Base-by-base conservation (phyloP, 2,113 vertebrate genomes). In the Microtus montanus region DNA sequence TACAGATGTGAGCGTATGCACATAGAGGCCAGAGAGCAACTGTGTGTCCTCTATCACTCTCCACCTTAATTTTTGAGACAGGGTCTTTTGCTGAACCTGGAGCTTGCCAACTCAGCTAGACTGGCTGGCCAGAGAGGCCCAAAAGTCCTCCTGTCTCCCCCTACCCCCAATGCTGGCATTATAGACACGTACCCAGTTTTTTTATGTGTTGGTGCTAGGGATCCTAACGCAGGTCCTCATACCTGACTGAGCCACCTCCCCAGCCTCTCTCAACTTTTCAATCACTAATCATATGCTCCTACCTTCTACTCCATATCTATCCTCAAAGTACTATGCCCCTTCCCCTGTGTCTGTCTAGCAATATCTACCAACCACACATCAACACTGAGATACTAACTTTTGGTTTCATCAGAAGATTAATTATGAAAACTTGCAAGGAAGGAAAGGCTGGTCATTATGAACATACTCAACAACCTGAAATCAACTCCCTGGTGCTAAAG, bases 381-480 rank as follows among this genome's bases (percentile, higher is more conserved):
- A 82, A 87, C n/a, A 80, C 6, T 61, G 90, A 54, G 22, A n/a
- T 66, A 61, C n/a, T 14, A 89, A 15, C 24, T 79, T 84, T 88
- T 35, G 3, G 24, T 90, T 70, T 87, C 75, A 80, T 85, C 14
- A 13, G 71, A 75, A 97, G 28, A 93, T 44, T 54, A 70, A 90
- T 68, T 80, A 24, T 7, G 80, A 92, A 90, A 89, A 20, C 24
- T 22, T 75, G 11, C 75, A 66, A 64, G 58, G 19, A 89, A 63
- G 52, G 7, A 71, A 90, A 49, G 92, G 8, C 26, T 4, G 89
- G 26, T 35, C 33, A 28, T 75, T 54, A 77, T 3, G 44, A 84
- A 85, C 44, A 80, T 15, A 15, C 63, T 93, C 24, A 85, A 68
- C 38, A 88, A 68, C 79, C 52, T 47, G 54, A 85, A 94, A 75